A percentile compares a stretch with the other conserved stretches of the same genome.
Evolutionary conservation across 2,888 invertebrate genomes (phyloP).

Genomic region (Cheilosia vulpina): DNA sequence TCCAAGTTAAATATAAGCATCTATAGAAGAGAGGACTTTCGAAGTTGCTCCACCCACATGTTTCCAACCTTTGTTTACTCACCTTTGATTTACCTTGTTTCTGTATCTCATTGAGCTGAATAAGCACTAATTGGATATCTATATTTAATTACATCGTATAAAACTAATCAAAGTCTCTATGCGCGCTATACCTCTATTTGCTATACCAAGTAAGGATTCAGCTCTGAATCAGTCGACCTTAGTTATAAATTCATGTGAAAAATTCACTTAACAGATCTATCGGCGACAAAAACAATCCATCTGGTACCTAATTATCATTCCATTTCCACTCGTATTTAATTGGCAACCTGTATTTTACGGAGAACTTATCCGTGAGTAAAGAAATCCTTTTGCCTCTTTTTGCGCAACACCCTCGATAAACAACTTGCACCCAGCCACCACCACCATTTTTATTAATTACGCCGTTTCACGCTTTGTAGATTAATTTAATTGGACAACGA

Average conservation of each 20-base stretch:
- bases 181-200: too few species aligned
- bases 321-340: neutral
- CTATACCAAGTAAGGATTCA: neutral
- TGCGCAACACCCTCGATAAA: neutral
- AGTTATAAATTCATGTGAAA: slow-evolving; percentile 5
- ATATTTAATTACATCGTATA: too few species aligned
- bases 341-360: neutral
- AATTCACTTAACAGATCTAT: slow-evolving; percentile 17
- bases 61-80: too few species aligned
- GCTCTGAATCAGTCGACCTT: too few species aligned
- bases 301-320: slow-evolving; percentile 10
- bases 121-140: too few species aligned
- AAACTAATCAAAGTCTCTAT: too few species aligned
- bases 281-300: slow-evolving; percentile 6
- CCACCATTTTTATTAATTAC: slow-evolving; percentile 45
- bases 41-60: too few species aligned
- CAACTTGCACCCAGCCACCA: slow-evolving; percentile 3
- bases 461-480: slow-evolving; percentile 50
- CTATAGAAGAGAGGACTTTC: too few species aligned
- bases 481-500: slow-evolving; percentile 61
- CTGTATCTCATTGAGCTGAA: too few species aligned
- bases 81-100: too few species aligned
- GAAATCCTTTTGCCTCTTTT: slow-evolving; percentile 2
- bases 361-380: slow-evolving; percentile 1
- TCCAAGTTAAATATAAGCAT: too few species aligned